These are phyloP conservation scores for Tinea semifulvella DNA, from an alignment of 2,888 invertebrate species.

Conservation along the genomic window DNA sequence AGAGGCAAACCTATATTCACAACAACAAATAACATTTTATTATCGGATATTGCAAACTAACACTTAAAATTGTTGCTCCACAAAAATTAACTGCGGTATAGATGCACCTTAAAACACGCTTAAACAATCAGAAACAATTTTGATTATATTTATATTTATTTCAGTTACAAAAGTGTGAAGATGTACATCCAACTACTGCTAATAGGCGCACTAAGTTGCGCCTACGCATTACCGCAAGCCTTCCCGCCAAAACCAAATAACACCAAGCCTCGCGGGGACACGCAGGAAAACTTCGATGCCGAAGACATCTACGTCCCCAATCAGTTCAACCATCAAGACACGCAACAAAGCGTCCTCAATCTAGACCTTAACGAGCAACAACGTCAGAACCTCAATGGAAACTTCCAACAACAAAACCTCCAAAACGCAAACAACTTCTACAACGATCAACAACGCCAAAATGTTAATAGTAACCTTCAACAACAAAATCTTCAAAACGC, in stretches of 20 bases:
- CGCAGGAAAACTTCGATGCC: not conserved
- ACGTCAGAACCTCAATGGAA: not conserved
- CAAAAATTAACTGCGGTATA: too few relatives aligned
- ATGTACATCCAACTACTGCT: not conserved
- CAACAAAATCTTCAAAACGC: not conserved
- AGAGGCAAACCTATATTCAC: too few relatives aligned
- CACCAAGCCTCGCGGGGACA: not conserved
- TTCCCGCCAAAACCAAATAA: not conserved
- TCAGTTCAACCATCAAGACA: not conserved
- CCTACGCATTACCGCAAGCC: not conserved
- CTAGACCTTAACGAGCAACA: slow-evolving; percentile 6
- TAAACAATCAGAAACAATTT: too few relatives aligned
- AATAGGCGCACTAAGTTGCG: not conserved
- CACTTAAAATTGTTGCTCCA: too few relatives aligned
- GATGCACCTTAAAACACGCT: too few relatives aligned
- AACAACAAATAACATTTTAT: too few relatives aligned
- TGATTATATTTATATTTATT: not conserved
- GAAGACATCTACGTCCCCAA: not conserved
- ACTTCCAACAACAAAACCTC: not conserved
- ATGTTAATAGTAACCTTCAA: not conserved
- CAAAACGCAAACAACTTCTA: not conserved
- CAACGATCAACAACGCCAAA: not conserved
- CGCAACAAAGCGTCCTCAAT: not conserved
- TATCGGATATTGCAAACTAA: too few relatives aligned
- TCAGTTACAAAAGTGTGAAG: not conserved